These are phyloP conservation scores for Pseudomyrmex cubaensis DNA, from an alignment of 1,140 invertebrate genomes.

Conservation along the genomic window DNA sequence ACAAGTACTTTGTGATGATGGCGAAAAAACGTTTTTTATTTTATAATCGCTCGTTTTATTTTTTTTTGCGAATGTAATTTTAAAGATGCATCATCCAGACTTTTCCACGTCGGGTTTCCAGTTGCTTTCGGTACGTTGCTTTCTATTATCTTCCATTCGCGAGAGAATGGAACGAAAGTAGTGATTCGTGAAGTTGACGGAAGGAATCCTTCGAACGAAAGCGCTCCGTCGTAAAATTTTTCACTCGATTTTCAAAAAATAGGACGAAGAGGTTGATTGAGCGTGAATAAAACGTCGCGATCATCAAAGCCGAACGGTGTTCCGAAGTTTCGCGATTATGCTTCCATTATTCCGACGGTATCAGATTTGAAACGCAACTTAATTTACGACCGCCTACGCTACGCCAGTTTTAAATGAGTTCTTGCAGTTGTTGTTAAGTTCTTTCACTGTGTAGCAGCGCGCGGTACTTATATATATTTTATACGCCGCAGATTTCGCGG, in stretches of 20 bases:
- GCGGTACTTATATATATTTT: conserved; percentile 12
- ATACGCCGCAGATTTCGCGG: conserved; percentile 17
- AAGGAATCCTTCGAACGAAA: conserved; percentile 21
- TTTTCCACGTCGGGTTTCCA: background rate
- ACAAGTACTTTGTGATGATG: too few relatives aligned
- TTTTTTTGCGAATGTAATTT: background rate
- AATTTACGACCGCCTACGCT: conserved; percentile 41
- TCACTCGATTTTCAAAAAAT: conserved; percentile 41
- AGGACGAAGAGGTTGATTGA: conserved; percentile 24
- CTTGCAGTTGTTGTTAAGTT: conserved; percentile 24
- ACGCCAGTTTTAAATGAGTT: conserved; percentile 46
- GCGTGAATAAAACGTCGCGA: conserved; percentile 47
- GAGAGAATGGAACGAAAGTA: conserved; percentile 7
- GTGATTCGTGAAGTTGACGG: conserved; percentile 50
- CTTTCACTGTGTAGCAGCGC: conserved; percentile 21
- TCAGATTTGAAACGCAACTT: conserved; percentile 57
- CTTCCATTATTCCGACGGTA: conserved; percentile 40
- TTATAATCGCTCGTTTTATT: too few relatives aligned
- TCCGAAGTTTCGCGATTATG: conserved; percentile 52
- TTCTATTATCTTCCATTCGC: conserved; percentile 42
- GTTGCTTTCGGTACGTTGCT: conserved; percentile 45
- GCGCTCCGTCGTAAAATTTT: conserved; percentile 36
- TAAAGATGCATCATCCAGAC: background rate
- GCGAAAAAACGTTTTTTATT: too few relatives aligned
- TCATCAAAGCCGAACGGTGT: background rate